Conservation (phyloP, 2,888 invertebrate genomes). For the Luperina testacea region DNA sequence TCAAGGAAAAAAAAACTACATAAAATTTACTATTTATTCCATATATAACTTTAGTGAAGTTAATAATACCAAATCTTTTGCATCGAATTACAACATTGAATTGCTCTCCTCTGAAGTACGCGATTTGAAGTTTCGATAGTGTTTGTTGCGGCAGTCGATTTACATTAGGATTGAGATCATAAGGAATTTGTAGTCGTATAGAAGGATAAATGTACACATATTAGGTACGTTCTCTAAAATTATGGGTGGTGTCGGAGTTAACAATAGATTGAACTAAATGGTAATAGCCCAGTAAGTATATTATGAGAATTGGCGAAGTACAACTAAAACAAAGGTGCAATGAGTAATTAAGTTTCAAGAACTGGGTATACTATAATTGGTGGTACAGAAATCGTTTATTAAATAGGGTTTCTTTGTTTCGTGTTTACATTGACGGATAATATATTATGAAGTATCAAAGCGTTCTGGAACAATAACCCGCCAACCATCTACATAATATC, state of each 20-base stretch:
- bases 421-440: constrained; percentile 5
- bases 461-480: constrained; percentile 27
- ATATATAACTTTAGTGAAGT: too few relatives aligned
- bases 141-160: too few relatives aligned
- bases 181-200: constrained; percentile 53
- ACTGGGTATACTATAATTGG: neutral
- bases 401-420: constrained; percentile 8
- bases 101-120: too few relatives aligned
- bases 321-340: constrained; percentile 57
- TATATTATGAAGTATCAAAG: constrained; percentile 6
- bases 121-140: too few relatives aligned
- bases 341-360: constrained; percentile 41
- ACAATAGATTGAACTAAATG: constrained; percentile 60
- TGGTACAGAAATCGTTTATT: neutral
- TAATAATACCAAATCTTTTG: too few relatives aligned
- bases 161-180: constrained; percentile 64
- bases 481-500: constrained; percentile 6
- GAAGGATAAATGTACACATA: constrained; percentile 31
- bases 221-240: constrained; percentile 34
- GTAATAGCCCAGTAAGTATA: constrained; percentile 47
- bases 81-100: too few relatives aligned
- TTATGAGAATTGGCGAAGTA: constrained; percentile 62
- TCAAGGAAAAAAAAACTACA: too few relatives aligned
- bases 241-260: constrained; percentile 45
- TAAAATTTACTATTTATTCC: too few relatives aligned